A percentile compares a stretch with the other conserved stretches of the same genome.
Conservation (phyloP, 2,888 invertebrate genomes). For the Lamellibrachia columna region DNA sequence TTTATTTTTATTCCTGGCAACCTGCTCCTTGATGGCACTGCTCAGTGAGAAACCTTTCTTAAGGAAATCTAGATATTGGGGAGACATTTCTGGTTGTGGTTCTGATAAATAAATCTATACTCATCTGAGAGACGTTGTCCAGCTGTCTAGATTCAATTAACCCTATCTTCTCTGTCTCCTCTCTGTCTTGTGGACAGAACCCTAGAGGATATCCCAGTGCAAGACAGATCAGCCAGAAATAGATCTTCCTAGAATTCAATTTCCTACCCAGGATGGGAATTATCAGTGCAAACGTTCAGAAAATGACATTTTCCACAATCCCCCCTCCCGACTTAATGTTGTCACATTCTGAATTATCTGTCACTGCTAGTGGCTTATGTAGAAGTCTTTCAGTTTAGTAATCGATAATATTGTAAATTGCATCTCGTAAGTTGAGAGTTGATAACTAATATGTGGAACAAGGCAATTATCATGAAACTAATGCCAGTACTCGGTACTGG, state of each 20-base stretch:
- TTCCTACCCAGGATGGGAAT: not conserved
- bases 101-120: not conserved
- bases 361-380: not conserved
- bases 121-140: not conserved
- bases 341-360: not conserved
- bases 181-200: not conserved
- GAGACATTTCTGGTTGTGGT: not conserved
- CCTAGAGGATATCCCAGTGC: not conserved
- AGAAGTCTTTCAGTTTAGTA: not conserved
- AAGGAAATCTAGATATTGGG: not conserved
- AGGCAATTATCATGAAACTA: no score
- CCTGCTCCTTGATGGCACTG: no score
- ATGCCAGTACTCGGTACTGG: no score
- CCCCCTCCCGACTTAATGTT: not conserved
- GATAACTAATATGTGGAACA: no score
- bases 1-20: no score
- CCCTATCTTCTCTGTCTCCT: not conserved
- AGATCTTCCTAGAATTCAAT: not conserved
- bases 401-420: not conserved
- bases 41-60: no score
- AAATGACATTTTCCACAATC: not conserved
- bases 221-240: not conserved
- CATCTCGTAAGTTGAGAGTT: not conserved
- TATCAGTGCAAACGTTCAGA: not conserved
- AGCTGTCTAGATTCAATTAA: not conserved